Evolutionary conservation across 1,140 invertebrate genomes (phyloP).

Genomic region (Apocrypta bakeri): DNA sequence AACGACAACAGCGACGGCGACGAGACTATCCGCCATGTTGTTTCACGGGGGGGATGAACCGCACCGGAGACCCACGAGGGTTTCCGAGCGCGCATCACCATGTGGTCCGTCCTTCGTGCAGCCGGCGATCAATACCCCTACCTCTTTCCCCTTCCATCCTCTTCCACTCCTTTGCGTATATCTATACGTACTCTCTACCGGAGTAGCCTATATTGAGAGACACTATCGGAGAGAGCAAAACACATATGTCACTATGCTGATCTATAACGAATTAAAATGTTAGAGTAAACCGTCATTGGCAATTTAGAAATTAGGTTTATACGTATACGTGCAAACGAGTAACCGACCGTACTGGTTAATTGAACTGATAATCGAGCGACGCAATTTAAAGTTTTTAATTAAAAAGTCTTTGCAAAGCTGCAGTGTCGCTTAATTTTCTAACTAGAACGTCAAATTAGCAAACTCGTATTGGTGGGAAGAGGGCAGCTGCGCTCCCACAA

Average conservation of each 20-base stretch:
- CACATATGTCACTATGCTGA: not conserved
- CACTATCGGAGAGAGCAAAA: not conserved
- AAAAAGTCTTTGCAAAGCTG: not conserved
- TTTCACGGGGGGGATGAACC: conserved; percentile 21
- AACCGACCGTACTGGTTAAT: not conserved
- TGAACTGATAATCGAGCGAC: not conserved
- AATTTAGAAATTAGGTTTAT: too few species aligned
- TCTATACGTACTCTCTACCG: not conserved
- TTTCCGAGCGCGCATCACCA: conserved; percentile 61
- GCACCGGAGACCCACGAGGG: conserved; percentile 59
- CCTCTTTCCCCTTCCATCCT: too few species aligned
- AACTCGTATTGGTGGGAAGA: not conserved
- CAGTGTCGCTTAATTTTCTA: not conserved
- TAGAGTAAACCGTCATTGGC: too few species aligned
- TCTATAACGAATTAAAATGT: not conserved
- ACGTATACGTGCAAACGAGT: too few species aligned
- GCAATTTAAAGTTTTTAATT: not conserved
- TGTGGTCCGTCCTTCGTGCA: conserved; percentile 60
- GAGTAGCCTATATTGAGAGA: not conserved
- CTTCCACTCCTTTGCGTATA: too few species aligned
- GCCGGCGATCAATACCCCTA: conserved; percentile 39
- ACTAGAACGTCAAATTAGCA: not conserved
- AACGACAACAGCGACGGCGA: conserved; percentile 15
- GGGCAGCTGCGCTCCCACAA: not conserved
- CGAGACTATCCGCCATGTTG: conserved; percentile 57